A percentile compares a stretch with the other conserved stretches of the same genome.
phyloP scores from a whole-genome alignment of 2,888 invertebrate species.

The Chrysina gloriosa region DNA sequence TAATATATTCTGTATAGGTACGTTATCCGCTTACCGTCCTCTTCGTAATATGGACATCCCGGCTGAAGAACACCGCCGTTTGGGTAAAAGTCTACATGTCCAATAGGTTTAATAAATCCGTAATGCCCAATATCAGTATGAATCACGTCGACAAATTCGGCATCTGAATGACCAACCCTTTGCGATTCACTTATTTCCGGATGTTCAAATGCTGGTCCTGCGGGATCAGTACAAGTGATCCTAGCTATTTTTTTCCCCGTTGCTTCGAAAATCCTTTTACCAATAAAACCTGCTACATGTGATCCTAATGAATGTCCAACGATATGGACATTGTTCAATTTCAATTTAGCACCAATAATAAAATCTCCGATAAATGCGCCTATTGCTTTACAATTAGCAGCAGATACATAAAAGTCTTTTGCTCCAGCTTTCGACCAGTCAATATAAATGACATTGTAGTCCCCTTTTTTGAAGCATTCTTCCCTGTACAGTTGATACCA shows the following conservation, averaged over 20 bases:
- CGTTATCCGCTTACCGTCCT: slow-evolving; percentile 51
- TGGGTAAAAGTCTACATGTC: slow-evolving; percentile 63
- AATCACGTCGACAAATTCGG: slow-evolving; percentile 63
- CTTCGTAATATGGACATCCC: slow-evolving; percentile 55
- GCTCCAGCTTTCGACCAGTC: slow-evolving; percentile 62
- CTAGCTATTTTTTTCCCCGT: slow-evolving; percentile 61
- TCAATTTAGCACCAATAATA: slow-evolving; percentile 57
- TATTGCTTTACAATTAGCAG: slow-evolving; percentile 63
- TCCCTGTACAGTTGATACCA: slow-evolving; percentile 62
- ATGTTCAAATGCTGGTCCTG: slow-evolving; percentile 60
- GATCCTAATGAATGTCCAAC: slow-evolving; percentile 64
- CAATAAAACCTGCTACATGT: slow-evolving; percentile 60
- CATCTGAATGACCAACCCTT: slow-evolving; percentile 60
- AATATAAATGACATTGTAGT: slow-evolving; percentile 65
- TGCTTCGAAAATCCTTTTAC: slow-evolving; percentile 50
- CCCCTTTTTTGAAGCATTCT: slow-evolving; percentile 60
- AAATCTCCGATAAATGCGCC: slow-evolving; percentile 64
- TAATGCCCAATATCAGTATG: slow-evolving; percentile 64
- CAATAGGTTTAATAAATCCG: slow-evolving; percentile 60
- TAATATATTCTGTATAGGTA: too few relatives aligned
- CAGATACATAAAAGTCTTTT: slow-evolving; percentile 58
- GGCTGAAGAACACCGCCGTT: slow-evolving; percentile 64
- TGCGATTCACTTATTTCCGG: slow-evolving; percentile 53
- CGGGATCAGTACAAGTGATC: slow-evolving; percentile 66
- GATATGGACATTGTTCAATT: slow-evolving; percentile 62